phyloP scores from a whole-genome alignment of 2,113 vertebrate genomes.

The Anser cygnoides region DNA sequence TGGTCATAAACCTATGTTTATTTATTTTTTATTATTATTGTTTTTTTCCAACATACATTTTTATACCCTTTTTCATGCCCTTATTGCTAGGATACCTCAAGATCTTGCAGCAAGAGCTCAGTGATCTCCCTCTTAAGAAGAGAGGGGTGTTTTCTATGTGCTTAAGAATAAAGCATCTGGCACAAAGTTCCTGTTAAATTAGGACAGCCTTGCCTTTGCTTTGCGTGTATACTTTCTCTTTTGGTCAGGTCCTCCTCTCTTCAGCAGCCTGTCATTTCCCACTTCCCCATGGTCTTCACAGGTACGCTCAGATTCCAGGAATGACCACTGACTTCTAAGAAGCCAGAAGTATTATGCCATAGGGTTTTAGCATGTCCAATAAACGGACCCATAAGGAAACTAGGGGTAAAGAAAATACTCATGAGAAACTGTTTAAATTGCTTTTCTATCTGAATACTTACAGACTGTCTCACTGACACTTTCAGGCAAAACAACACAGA shows the following conservation, averaged over 20 bases:
- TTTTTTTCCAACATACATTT: neutral
- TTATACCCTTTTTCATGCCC: neutral
- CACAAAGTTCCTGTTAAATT: neutral
- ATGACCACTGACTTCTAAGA: rapidly evolving
- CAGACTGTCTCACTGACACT: neutral
- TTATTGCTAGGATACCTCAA: neutral
- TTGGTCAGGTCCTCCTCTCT: neutral
- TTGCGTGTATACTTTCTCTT: neutral
- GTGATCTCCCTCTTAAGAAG: neutral
- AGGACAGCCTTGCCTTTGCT: neutral
- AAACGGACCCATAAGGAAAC: neutral
- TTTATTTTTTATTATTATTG: neutral
- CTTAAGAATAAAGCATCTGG: neutral
- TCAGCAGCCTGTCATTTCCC: rapidly evolving
- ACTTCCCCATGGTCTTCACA: neutral
- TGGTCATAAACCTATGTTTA: neutral
- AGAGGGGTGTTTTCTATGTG: neutral
- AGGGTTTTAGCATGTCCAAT: neutral
- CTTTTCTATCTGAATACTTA: neutral
- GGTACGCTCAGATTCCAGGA: neutral
- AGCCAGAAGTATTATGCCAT: neutral
- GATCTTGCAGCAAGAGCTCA: neutral
- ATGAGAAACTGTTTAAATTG: neutral
- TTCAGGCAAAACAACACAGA: neutral
- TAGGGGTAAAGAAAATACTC: neutral